Percentiles rank a stretch among this genome's conserved stretches.
phyloP scores from a whole-genome alignment of 2,113 vertebrate genomes.

The Dermatemys mawii region DNA sequence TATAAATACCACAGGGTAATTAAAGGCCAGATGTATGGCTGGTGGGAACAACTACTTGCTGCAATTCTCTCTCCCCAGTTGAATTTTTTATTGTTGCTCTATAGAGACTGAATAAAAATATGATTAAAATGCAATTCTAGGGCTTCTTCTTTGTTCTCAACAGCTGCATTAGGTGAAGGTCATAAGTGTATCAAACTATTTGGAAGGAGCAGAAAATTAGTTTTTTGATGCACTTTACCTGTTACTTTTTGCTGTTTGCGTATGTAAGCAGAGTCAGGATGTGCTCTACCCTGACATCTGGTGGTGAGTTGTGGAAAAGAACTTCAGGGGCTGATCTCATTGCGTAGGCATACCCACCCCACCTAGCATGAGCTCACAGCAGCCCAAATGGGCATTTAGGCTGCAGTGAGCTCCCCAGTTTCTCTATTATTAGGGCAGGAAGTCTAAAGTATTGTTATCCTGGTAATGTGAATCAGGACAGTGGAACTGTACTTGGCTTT shows the following conservation, averaged over 20 bases:
- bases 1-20: constrained; percentile 71
- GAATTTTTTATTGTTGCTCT: constrained; percentile 61
- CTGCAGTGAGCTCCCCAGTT: too few relatives aligned
- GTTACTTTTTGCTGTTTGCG: background rate
- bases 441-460: too few relatives aligned
- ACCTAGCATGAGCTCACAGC: too few relatives aligned
- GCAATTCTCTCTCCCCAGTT: background rate
- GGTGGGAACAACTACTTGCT: constrained; percentile 20
- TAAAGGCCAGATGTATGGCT: constrained; percentile 70
- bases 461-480: too few relatives aligned
- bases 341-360: too few relatives aligned
- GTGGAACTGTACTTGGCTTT: too few relatives aligned
- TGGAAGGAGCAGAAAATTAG: background rate
- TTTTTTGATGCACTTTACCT: background rate
- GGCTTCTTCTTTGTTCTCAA: constrained; percentile 14
- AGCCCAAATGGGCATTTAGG: too few relatives aligned
- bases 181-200: background rate
- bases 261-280: too few relatives aligned
- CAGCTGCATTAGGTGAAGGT: constrained; percentile 32
- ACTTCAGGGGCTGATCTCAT: too few relatives aligned
- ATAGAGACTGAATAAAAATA: constrained; percentile 39
- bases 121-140: constrained; percentile 39
- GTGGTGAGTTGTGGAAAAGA: too few relatives aligned
- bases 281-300: too few relatives aligned
- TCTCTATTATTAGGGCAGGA: too few relatives aligned